Evolutionary conservation across 2,888 invertebrate genomes (phyloP).

Genomic region (Portevinia maculata): DNA sequence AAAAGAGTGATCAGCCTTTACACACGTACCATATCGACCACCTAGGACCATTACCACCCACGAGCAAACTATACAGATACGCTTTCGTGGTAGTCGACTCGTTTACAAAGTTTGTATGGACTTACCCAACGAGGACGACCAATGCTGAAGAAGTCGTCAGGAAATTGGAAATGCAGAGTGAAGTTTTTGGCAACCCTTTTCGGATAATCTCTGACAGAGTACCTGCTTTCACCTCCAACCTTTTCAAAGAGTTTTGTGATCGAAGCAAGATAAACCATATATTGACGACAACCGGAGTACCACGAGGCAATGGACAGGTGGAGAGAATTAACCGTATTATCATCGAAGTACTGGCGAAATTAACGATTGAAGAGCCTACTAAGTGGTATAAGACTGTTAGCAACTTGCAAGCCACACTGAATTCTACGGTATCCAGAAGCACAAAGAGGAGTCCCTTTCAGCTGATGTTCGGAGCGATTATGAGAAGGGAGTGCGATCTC

Average conservation of each 20-base stretch:
- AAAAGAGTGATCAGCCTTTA: too few species aligned
- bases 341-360: neutral
- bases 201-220: neutral
- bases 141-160: neutral
- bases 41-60: neutral
- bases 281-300: neutral
- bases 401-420: too few species aligned
- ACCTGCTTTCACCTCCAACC: neutral
- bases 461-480: too few species aligned
- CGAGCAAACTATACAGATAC: neutral
- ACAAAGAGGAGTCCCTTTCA: too few species aligned
- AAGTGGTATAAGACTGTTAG: too few species aligned
- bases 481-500: too few species aligned
- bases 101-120: neutral
- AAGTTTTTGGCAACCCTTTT: neutral
- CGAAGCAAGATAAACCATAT: too few species aligned
- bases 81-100: neutral
- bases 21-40: too few species aligned
- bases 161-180: neutral
- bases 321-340: neutral
- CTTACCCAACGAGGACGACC: neutral
- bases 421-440: too few species aligned
- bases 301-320: neutral
- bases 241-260: neutral
- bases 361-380: too few species aligned